Evolutionary conservation across 2,888 invertebrate genomes (phyloP), one percentile per base, ranked within the genome.

Genomic region (Pteria penguin): DNA sequence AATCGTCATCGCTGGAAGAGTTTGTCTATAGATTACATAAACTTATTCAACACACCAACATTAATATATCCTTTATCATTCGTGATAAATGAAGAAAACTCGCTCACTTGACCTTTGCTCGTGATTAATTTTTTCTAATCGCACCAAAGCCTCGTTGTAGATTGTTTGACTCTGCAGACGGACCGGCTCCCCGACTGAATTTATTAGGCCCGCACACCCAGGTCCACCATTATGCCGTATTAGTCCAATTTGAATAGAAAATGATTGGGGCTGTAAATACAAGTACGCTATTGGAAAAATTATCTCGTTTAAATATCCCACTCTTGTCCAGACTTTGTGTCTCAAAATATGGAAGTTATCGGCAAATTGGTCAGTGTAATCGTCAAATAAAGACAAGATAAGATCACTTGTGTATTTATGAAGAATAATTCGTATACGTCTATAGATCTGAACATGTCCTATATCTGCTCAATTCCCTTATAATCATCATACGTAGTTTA

Each of bases 81-180:
- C 22, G 24, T 55, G 57, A 57, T 57, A 33, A 57, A 57, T 68
- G 57, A 32, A 24, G 24, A 31, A 31, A 22, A 68, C 57, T 31
- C 31, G 24, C n/a, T 32, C 22, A 14, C 31, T 57, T 68, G 68
- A 68, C 68, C 68, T 57, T 55, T 32, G 22, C 22, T 65, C 29
- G 31, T 55, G 57, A 68, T 68, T 57, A 68, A 68, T 65, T 36
- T 26, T 14, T 22, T 22, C 36, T 36, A 65, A 65, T 45, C 45
- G 8, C 11, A 18, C 18, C 45, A 8, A 18, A 14, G 45, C 45
- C 8, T 14, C 18, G 45, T 45, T 45, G 11, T 8, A 45, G 11
- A 45, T 45, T 45, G 45, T 45, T 45, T 45, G 45, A 45, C 45
- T 18, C 18, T 45, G 45, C 18, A 45, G 45, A 45, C 45, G 18